Evolutionary conservation across 1,140 invertebrate genomes (phyloP).

Genomic region (Dendroctonus valens): DNA sequence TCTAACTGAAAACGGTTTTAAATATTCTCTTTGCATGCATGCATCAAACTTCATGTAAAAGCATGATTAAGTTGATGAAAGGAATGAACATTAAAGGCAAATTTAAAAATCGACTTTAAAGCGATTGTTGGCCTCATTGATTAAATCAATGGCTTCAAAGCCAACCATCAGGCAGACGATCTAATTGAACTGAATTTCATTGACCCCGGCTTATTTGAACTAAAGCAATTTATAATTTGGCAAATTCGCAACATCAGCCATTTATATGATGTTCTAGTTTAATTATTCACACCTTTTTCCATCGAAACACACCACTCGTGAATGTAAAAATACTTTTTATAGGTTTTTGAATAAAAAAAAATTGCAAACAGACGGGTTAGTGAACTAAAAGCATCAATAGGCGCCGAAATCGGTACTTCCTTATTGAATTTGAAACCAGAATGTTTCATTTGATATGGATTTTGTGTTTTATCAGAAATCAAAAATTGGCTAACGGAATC

Average conservation of each 20-base stretch:
- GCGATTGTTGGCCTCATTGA: not conserved
- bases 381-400: constrained; percentile 2
- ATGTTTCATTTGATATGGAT: no score
- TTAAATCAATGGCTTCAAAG: not conserved
- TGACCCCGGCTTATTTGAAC: constrained; percentile 8
- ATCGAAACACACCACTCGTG: not conserved
- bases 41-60: no score
- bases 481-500: no score
- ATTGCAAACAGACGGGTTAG: constrained; percentile 6
- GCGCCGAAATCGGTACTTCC: not conserved
- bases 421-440: no score
- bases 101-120: no score
- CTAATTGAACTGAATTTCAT: constrained; percentile 1
- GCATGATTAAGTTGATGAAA: no score
- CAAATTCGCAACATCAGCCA: constrained; percentile 12
- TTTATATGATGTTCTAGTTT: constrained; percentile 16
- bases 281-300: constrained; percentile 6
- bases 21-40: no score
- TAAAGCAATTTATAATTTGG: constrained; percentile 10
- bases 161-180: not conserved
- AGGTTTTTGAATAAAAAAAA: not conserved
- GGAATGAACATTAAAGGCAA: no score
- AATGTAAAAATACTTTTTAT: constrained; percentile 14
- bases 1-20: no score
- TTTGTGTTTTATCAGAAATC: no score